phyloP scores from a whole-genome alignment of 2,797 vertebrate genomes.

The Naso thynnoides region DNA sequence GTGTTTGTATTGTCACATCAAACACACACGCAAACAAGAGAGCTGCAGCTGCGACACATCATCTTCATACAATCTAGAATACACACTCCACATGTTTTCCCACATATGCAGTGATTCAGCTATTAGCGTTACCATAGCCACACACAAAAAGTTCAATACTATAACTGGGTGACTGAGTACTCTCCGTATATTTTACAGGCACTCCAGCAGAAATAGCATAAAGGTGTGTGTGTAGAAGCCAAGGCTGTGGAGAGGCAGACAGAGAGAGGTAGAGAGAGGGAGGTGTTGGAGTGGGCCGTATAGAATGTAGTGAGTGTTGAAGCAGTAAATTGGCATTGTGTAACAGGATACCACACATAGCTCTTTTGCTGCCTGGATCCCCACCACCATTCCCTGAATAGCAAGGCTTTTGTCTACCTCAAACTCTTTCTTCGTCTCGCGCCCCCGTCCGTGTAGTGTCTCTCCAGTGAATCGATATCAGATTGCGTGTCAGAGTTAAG shows the following conservation, averaged over 20 bases:
- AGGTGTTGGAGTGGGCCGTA: slow-evolving; percentile 82
- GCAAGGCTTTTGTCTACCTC: slow-evolving; percentile 85
- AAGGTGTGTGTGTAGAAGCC: slow-evolving; percentile 46
- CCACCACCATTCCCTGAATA: slow-evolving; percentile 83
- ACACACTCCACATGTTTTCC: slow-evolving; percentile 43
- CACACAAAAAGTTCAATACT: slow-evolving; percentile 56
- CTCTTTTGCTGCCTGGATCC: slow-evolving; percentile 85
- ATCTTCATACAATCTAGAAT: slow-evolving; percentile 12
- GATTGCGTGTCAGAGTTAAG: slow-evolving; percentile 26
- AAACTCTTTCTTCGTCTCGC: slow-evolving; percentile 32
- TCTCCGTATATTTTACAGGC: slow-evolving; percentile 63
- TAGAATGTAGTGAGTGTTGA: slow-evolving; percentile 89
- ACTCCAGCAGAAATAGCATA: slow-evolving; percentile 61
- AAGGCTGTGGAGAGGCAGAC: slow-evolving; percentile 39
- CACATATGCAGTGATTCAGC: slow-evolving; percentile 23
- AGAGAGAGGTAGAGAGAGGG: slow-evolving; percentile 54
- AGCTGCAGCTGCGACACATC: slow-evolving; percentile 26
- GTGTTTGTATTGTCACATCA: slow-evolving; percentile 46
- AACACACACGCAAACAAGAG: slow-evolving; percentile 5
- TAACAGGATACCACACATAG: slow-evolving; percentile 92
- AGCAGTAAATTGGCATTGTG: slow-evolving; percentile 92
- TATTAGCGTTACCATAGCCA: slow-evolving; percentile 60
- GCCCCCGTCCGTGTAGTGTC: slow-evolving; percentile 45
- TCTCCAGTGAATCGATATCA: slow-evolving; percentile 56
- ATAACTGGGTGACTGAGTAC: slow-evolving; percentile 51